Conservation (phyloP, 2,113 vertebrate genomes). For the Lepidothrix coronata region DNA sequence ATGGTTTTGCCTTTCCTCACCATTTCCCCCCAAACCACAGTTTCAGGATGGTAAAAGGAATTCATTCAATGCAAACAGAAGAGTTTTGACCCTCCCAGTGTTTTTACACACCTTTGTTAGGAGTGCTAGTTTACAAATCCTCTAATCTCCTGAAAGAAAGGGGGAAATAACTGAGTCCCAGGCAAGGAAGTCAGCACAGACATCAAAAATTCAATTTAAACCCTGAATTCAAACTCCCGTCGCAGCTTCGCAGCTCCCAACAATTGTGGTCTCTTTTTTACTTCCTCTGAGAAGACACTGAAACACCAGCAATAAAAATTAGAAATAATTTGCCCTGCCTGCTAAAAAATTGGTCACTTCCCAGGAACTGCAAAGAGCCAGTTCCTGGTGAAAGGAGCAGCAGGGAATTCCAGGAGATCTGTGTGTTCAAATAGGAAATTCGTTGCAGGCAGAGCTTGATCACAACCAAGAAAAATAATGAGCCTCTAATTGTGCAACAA, state of each 20-base stretch:
- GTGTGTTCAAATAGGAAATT: not conserved
- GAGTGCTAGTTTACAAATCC: not conserved
- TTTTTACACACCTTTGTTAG: not conserved
- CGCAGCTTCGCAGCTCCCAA: accelerated
- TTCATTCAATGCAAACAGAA: not conserved
- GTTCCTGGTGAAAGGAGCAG: not conserved
- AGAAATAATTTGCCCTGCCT: not conserved
- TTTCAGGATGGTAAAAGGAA: not conserved
- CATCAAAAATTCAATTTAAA: not conserved
- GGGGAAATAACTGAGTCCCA: not conserved
- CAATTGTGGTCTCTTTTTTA: not conserved
- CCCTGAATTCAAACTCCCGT: not conserved
- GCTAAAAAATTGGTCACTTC: not conserved
- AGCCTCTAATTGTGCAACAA: constrained; percentile 16
- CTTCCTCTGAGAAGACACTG: not conserved
- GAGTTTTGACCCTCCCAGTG: not conserved
- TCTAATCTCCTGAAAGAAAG: constrained; percentile 12
- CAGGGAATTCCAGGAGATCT: not conserved
- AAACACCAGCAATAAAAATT: not conserved
- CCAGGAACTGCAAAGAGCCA: not conserved
- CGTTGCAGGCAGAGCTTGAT: not conserved
- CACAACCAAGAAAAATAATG: not conserved
- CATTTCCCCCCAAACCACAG: accelerated
- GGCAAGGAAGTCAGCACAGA: not conserved
- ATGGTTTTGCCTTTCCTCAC: not conserved